Evolutionary conservation across 2,113 vertebrate genomes (phyloP), one percentile per base, ranked within the genome.

Genomic region (Indri indri): DNA sequence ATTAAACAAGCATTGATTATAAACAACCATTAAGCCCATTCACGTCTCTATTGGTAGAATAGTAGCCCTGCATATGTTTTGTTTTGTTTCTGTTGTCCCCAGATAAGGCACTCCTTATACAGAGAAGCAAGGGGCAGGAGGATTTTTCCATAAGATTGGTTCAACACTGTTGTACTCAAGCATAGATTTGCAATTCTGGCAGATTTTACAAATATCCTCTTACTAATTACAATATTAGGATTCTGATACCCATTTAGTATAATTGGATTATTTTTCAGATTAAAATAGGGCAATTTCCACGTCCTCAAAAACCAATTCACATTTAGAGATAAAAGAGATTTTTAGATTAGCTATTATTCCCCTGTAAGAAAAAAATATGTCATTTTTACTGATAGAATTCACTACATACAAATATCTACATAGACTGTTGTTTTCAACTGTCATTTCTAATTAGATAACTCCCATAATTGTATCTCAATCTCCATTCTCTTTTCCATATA

Each of bases 271-370:
- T 70, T 94, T 13, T 91, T 77, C 42, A 85, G 52, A 70, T 89
- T 89, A 52, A 71, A 59, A 85, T 61, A 79, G 8, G 74, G 17
- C 25, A 34, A 32, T 79, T 93, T 96, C 94, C 23, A 81, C 9
- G 20, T 80, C 73, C 63, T 88, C 20, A 82, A 84, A 90, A 87
- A 61, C 1, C 2, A 89, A 25, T 61, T 5, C 37, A 76, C 9
- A 82, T 9, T 70, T 88, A 57, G 34, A 63, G 40, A 70, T 93
- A 87, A 81, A 88, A 83, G n/a, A 27, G 71, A 59, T 45, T 91
- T 96, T 88, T 74, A 76, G 52, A 52, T 95, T 77, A 73, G 32
- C 23, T 92, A 14, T 65, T 93, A 32, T 91, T 81, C 86, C n/a
- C 88, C n/a, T 61, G 2, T 81, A 90, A 79, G 40, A 65, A 54